Conservation (phyloP, 2,113 vertebrate species). For the Actenoides hombroni region DNA sequence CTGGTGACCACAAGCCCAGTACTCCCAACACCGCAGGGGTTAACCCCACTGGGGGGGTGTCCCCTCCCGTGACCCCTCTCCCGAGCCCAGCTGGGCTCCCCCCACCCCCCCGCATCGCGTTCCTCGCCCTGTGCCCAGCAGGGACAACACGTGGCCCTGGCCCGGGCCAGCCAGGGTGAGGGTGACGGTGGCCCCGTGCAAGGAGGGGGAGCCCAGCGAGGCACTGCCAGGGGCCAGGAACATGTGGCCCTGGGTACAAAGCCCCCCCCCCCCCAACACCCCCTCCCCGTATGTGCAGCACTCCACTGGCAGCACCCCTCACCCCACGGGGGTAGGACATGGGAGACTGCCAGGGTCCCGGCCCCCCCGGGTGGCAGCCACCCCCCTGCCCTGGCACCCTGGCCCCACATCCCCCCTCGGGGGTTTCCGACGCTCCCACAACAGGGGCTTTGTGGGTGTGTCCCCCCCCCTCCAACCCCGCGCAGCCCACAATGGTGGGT, state of each 20-base stretch:
- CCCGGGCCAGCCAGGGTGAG: constrained; percentile 12
- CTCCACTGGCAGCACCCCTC: not conserved
- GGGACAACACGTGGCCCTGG: not conserved
- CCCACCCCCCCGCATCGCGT: not conserved
- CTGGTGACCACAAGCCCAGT: not conserved
- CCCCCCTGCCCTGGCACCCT: not conserved
- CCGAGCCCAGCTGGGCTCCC: not conserved
- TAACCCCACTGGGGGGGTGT: not conserved
- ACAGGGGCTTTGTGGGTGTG: constrained; percentile 47
- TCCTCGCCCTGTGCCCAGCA: not conserved
- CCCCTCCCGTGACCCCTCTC: no score
- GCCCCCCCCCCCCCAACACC: not conserved
- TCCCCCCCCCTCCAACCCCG: not conserved
- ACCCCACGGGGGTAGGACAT: not conserved
- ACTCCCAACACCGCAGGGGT: no score
- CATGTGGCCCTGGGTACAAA: accelerated
- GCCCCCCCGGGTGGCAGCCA: not conserved
- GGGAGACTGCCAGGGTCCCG: no score
- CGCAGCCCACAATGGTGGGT: constrained; percentile 17
- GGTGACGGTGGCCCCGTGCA: not conserved
- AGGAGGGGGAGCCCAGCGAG: not conserved
- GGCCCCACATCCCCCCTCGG: not conserved
- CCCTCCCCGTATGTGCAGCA: not conserved
- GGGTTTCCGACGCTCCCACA: not conserved
- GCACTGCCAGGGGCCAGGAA: not conserved